These are phyloP conservation scores for Heloderma charlesbogerti DNA, from an alignment of 2,113 vertebrate species.

Conservation along the genomic window DNA sequence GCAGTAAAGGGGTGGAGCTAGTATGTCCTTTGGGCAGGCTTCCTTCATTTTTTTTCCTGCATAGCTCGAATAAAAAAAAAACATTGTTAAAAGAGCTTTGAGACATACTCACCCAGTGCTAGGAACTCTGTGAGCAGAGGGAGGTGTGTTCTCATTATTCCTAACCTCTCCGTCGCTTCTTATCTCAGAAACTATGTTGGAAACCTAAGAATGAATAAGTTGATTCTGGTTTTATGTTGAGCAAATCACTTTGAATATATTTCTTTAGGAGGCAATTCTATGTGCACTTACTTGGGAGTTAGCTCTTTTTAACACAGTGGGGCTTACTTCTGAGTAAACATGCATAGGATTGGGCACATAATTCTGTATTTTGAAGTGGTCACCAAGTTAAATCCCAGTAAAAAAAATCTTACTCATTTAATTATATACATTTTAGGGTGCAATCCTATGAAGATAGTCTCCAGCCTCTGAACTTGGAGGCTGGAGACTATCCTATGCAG, in stretches of 20 bases:
- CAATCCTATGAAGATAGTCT: no score
- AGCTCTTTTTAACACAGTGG: neutral
- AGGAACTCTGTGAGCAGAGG: neutral
- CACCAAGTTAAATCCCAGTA: no score
- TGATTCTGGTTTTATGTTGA: neutral
- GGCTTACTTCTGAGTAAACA: neutral
- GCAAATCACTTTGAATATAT: neutral
- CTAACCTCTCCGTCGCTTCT: neutral
- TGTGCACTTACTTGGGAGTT: neutral
- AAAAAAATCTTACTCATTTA: no score
- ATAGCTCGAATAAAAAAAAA: neutral
- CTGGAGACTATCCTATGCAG: no score
- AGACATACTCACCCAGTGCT: neutral
- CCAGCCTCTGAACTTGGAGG: no score
- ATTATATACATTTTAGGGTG: no score
- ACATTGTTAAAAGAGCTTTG: neutral
- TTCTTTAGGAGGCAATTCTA: neutral
- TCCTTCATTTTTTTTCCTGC: no score
- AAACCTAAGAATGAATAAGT: neutral
- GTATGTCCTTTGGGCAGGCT: no score
- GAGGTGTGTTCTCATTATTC: neutral
- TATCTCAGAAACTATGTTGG: neutral
- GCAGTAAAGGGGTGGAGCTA: no score
- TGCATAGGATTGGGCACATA: no score
- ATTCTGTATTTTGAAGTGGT: no score